Percentiles rank a stretch among this genome's conserved stretches.
Conservation (phyloP, 2,113 vertebrate species). For the Phaetusa simplex region DNA sequence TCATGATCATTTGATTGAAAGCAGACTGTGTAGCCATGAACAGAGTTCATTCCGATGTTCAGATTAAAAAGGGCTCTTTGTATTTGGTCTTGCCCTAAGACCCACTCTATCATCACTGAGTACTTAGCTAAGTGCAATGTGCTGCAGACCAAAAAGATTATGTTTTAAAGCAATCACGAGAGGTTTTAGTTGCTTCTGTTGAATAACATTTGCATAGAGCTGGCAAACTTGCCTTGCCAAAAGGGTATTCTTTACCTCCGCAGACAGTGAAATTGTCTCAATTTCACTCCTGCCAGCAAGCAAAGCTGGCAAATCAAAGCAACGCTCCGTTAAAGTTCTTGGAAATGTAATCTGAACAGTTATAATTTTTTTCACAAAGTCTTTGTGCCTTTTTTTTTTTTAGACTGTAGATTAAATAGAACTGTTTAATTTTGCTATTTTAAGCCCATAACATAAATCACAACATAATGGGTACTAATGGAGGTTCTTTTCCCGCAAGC, state of each 20-base stretch:
- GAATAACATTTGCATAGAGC: constrained; percentile 45
- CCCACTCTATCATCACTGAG: constrained; percentile 46
- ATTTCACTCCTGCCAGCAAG: constrained; percentile 41
- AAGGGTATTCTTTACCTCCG: constrained; percentile 38
- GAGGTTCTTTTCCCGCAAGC: not conserved
- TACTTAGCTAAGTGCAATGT: constrained; percentile 53
- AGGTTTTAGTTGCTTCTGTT: constrained; percentile 36
- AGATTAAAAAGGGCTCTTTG: constrained; percentile 71
- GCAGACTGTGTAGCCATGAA: constrained; percentile 15
- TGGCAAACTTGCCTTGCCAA: constrained; percentile 11
- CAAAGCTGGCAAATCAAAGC: constrained; percentile 37
- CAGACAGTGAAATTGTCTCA: constrained; percentile 41
- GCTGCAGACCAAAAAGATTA: constrained; percentile 72
- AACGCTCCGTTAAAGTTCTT: not conserved
- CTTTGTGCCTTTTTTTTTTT: constrained; percentile 76
- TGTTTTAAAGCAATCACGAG: constrained; percentile 53
- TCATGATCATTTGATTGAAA: not conserved
- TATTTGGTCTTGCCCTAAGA: constrained; percentile 56
- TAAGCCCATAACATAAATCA: constrained; percentile 25
- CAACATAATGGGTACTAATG: constrained; percentile 29
- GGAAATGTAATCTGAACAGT: constrained; percentile 38
- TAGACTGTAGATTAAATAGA: constrained; percentile 37
- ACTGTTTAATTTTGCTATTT: constrained; percentile 36
- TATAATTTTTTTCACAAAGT: constrained; percentile 1
- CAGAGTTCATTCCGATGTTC: not conserved